Evolutionary conservation across 2,888 invertebrate genomes (phyloP).

Genomic region (Noctua pronuba): DNA sequence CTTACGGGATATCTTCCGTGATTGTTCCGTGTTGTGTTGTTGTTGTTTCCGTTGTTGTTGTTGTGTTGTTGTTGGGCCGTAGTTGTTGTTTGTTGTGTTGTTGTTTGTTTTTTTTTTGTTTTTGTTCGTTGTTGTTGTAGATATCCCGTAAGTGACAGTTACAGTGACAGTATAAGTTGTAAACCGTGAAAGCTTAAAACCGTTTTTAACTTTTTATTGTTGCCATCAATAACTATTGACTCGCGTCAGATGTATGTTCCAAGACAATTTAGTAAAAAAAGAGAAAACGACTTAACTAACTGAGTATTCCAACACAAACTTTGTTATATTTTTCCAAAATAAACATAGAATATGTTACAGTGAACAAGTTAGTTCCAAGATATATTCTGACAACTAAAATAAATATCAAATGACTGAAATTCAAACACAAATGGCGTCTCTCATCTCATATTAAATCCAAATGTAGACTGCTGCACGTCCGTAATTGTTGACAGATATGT

Average conservation of each 20-base stretch:
- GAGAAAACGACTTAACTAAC: background rate
- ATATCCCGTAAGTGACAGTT: too few species aligned
- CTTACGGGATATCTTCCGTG: too few species aligned
- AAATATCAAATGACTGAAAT: conserved; percentile 29
- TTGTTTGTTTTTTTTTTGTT: too few species aligned
- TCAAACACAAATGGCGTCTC: conserved; percentile 9
- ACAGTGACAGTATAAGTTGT: too few species aligned
- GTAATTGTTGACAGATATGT: conserved; percentile 24
- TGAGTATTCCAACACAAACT: background rate
- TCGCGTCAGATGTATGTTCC: background rate
- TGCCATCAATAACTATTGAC: background rate
- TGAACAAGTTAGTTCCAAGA: background rate
- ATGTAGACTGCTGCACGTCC: background rate
- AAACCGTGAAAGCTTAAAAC: too few species aligned
- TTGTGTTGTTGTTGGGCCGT: too few species aligned
- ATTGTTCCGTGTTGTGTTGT: too few species aligned
- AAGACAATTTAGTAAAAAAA: background rate
- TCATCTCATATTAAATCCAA: conserved; percentile 20
- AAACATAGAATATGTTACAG: background rate
- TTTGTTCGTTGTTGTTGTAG: too few species aligned
- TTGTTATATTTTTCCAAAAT: background rate
- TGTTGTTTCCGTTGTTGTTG: too few species aligned
- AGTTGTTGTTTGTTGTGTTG: too few species aligned
- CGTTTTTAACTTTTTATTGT: too few species aligned
- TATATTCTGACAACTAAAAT: conserved; percentile 4